These are phyloP conservation scores for Enteromius trimaculatus DNA, from an alignment of 2,797 vertebrate genomes.

Conservation along the genomic window DNA sequence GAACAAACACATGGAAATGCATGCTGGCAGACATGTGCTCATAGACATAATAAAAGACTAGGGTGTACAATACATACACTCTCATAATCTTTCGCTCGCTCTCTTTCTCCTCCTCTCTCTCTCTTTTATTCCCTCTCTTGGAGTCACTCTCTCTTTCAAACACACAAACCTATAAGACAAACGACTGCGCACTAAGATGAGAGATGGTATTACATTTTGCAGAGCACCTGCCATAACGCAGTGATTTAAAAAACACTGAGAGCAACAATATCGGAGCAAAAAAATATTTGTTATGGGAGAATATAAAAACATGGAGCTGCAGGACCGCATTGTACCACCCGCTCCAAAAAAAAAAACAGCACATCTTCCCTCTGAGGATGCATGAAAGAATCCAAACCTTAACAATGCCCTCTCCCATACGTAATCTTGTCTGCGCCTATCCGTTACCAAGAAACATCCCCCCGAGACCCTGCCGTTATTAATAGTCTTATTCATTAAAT, in stretches of 20 bases:
- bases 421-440: constrained; percentile 78
- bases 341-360: neutral
- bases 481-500: constrained; percentile 97
- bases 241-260: constrained; percentile 40
- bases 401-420: constrained; percentile 55
- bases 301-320: constrained; percentile 48
- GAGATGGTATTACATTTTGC: constrained; percentile 51
- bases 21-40: constrained; percentile 59
- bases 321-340: constrained; percentile 20
- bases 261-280: constrained; percentile 19
- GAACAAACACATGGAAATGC: constrained; percentile 72
- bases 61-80: constrained; percentile 52
- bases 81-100: constrained; percentile 51
- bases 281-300: constrained; percentile 54
- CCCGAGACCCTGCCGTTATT: constrained; percentile 88
- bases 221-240: constrained; percentile 57
- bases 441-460: constrained; percentile 87
- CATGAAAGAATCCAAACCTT: constrained; percentile 57
- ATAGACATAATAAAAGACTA: constrained; percentile 61
- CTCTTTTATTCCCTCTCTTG: constrained; percentile 40
- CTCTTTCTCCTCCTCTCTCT: neutral
- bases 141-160: constrained; percentile 62
- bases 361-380: constrained; percentile 39
- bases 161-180: constrained; percentile 76
- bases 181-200: constrained; percentile 59